Conservation (phyloP, 2,888 invertebrate species). For the Polydrusus pterygomalis region DNA sequence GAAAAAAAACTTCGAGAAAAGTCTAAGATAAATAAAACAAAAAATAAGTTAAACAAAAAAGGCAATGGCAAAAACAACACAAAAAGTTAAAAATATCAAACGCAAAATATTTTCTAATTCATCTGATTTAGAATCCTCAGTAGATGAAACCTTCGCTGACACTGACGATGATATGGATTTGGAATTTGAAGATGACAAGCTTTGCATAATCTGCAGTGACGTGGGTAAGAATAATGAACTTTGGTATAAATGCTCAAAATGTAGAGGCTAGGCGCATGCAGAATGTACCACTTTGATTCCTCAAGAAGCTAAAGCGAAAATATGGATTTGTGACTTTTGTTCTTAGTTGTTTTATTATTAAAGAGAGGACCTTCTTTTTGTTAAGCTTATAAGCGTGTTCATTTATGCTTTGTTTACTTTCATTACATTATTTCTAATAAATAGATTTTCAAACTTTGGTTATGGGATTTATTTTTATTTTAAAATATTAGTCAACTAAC, state of each 20-base stretch:
- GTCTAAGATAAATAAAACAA: neutral
- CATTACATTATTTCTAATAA: too few species aligned
- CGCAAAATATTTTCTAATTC: neutral
- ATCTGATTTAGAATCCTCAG: neutral
- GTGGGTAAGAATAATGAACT: neutral
- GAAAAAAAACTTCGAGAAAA: neutral
- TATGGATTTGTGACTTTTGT: too few species aligned
- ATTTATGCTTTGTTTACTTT: too few species aligned
- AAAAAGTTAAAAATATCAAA: neutral
- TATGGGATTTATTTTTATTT: too few species aligned
- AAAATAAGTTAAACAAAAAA: neutral
- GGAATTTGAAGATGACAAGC: neutral
- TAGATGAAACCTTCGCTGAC: neutral
- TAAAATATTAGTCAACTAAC: too few species aligned
- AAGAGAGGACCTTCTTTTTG: too few species aligned
- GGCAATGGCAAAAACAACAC: neutral
- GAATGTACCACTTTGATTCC: constrained; percentile 5
- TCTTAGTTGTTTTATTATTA: too few species aligned
- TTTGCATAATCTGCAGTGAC: neutral
- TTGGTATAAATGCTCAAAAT: neutral
- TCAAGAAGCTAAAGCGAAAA: too few species aligned
- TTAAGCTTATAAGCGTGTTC: too few species aligned
- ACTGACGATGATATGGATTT: neutral
- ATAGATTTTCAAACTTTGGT: too few species aligned
- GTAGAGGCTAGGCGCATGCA: neutral